Base-by-base conservation (phyloP, 2,888 invertebrate species). In the Myopa tessellatipennis region DNA sequence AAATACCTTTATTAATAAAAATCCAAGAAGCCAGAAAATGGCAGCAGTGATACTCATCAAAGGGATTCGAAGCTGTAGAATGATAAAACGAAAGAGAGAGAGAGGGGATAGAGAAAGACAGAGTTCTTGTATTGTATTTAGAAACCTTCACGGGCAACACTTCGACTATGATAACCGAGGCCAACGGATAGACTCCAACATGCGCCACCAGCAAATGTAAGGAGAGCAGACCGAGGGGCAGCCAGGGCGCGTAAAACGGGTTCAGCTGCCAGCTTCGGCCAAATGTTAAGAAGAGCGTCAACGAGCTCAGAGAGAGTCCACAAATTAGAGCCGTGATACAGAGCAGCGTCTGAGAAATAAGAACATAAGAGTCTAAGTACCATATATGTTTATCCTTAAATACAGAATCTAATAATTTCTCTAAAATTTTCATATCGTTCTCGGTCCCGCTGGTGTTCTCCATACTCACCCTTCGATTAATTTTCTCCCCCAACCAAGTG, bases 131-230 rank as follows among this genome's bases (percentile, higher is more conserved):
- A 38, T 61, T 36, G 7, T 16, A 38, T 16, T 65, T 18, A 74
- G 79, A 61, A 34, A 88, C 88, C 84, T 86, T 87, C 8, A 83
- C 79, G 0, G 86, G 85, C 67, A 87, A 52, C 5, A 87, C 82
- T 78, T 89, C 88, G 4, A 82, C 81, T 55, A 86, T 83, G 3
- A 88, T 81, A 18, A 86, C 83, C 8, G 85, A 84, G 0, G 86
- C 84, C 74, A 88, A 74, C 0, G 89, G 85, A 76, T 84, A 83
- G 1, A 87, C 80, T 1, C 88, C 89, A 34, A 87, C 80, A 78
- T 84, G 85, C 0, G 86, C 83, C 26, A 85, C 82, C 4, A 87
- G 81, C 4, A 87, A 76, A 34, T 85, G 84, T 1, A 79, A 45
- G 0, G 82, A 79, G 1, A 88, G 78, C 36, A 86, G 78, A 4